A percentile compares a stretch with the other conserved stretches of the same genome.
phyloP scores from a whole-genome alignment of 2,113 vertebrate genomes.

The Boulengeromyrus knoepffleri region DNA sequence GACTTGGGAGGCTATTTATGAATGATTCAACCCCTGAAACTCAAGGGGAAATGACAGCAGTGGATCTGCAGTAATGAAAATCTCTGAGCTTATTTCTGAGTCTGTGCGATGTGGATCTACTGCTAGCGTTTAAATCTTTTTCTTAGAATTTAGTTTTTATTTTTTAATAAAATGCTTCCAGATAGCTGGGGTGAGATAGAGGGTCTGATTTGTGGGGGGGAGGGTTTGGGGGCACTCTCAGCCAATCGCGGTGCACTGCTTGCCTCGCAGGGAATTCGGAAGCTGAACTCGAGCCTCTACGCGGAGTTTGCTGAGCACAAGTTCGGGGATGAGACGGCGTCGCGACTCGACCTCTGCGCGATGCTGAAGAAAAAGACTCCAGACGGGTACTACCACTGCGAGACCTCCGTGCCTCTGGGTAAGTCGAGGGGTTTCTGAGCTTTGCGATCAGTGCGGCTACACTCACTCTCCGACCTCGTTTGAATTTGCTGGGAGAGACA shows the following conservation, averaged over 20 bases:
- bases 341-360: conserved; percentile 85
- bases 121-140: not conserved
- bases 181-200: not conserved
- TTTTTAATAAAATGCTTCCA: not conserved
- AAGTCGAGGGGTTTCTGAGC: conserved; percentile 42
- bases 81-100: not conserved
- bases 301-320: conserved; percentile 61
- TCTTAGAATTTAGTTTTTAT: not conserved
- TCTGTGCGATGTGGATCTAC: not conserved
- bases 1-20: not conserved
- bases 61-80: not conserved
- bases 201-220: not conserved
- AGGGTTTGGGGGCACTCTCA: not conserved
- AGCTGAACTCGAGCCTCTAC: conserved; percentile 74
- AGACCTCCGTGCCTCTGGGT: conserved; percentile 79
- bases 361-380: conserved; percentile 88
- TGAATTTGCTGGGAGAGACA: not conserved
- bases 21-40: not conserved
- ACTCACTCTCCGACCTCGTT: not conserved
- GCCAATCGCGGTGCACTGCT: not conserved
- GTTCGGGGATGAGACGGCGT: conserved; percentile 79
- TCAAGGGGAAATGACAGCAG: not conserved
- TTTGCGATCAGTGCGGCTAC: too few species aligned
- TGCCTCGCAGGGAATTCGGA: conserved; percentile 77
- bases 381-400: conserved; percentile 85